Conservation (phyloP, 1,140 invertebrate species). For the Carposina sasakii region DNA sequence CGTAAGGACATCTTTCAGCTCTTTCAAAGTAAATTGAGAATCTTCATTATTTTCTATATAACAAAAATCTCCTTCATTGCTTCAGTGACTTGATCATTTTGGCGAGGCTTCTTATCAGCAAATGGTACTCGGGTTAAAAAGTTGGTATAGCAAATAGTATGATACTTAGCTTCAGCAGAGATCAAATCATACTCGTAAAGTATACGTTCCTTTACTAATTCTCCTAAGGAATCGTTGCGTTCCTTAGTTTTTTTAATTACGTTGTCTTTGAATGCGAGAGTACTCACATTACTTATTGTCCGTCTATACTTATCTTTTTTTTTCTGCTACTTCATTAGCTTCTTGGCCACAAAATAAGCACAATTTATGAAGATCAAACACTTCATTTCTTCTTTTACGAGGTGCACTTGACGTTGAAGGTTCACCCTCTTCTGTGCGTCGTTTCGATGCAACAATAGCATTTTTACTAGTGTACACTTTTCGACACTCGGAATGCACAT, state of each 20-base stretch:
- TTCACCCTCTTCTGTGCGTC: conserved; percentile 28
- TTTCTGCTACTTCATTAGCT: conserved; percentile 36
- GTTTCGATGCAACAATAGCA: conserved; percentile 35
- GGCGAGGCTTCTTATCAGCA: conserved; percentile 26
- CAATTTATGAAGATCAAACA: conserved; percentile 38
- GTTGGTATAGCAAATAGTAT: conserved; percentile 40
- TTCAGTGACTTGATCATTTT: conserved; percentile 38
- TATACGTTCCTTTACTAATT: conserved; percentile 41
- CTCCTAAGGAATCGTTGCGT: conserved; percentile 38
- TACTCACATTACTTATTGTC: conserved; percentile 39
- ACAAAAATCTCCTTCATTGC: conserved; percentile 44
- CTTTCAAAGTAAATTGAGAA: conserved; percentile 35
- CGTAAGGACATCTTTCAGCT: conserved; percentile 28
- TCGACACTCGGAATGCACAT: conserved; percentile 38
- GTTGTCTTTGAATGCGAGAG: conserved; percentile 43
- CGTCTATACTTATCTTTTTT: conserved; percentile 42
- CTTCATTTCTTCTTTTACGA: conserved; percentile 39
- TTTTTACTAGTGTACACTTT: conserved; percentile 43
- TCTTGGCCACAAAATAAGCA: conserved; percentile 45
- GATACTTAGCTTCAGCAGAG: conserved; percentile 43
- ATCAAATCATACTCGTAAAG: conserved; percentile 41
- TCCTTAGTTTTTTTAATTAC: conserved; percentile 42
- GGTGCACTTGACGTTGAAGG: conserved; percentile 33
- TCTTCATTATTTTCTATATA: conserved; percentile 45
- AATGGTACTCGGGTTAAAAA: conserved; percentile 40